Evolutionary conservation across 2,888 invertebrate species (phyloP).

Genomic region (Drosophila infuscata): DNA sequence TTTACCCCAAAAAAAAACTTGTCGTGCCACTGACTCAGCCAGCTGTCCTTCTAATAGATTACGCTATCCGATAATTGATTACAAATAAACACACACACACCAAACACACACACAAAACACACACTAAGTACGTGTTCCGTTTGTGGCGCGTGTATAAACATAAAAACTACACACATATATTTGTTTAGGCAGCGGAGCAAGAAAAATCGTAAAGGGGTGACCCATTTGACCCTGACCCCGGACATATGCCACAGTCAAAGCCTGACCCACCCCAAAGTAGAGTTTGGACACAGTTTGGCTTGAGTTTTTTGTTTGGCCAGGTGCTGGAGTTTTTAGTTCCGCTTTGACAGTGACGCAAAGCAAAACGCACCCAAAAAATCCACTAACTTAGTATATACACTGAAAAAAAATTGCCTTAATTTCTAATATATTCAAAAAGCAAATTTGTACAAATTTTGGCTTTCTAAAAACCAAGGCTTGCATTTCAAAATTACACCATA

Average conservation of each 20-base stretch:
- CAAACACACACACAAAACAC: not conserved
- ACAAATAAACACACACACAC: conserved; percentile 60
- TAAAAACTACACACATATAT: conserved; percentile 50
- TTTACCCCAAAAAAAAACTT: conserved; percentile 20
- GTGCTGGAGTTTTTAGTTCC: conserved; percentile 45
- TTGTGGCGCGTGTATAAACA: conserved; percentile 4
- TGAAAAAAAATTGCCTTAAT: not conserved
- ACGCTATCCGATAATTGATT: conserved; percentile 74
- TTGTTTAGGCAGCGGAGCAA: conserved; percentile 56
- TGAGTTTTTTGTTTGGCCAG: conserved; percentile 63
- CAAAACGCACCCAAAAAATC: conserved; percentile 41
- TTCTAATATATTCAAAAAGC: no score
- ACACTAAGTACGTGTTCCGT: conserved; percentile 32
- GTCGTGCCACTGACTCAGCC: conserved; percentile 29
- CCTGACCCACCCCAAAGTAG: conserved; percentile 48
- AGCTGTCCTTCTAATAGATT: conserved; percentile 67
- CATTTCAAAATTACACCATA: no score
- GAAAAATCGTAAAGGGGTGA: conserved; percentile 57
- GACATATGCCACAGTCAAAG: conserved; percentile 2
- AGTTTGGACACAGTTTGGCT: not conserved
- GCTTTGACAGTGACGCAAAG: not conserved
- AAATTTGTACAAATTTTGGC: no score
- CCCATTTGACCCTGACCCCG: conserved; percentile 62
- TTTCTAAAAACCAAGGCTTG: no score
- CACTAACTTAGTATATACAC: conserved; percentile 31